phyloP scores from a whole-genome alignment of 2,113 vertebrate species.

The Oceanodroma tethys region DNA sequence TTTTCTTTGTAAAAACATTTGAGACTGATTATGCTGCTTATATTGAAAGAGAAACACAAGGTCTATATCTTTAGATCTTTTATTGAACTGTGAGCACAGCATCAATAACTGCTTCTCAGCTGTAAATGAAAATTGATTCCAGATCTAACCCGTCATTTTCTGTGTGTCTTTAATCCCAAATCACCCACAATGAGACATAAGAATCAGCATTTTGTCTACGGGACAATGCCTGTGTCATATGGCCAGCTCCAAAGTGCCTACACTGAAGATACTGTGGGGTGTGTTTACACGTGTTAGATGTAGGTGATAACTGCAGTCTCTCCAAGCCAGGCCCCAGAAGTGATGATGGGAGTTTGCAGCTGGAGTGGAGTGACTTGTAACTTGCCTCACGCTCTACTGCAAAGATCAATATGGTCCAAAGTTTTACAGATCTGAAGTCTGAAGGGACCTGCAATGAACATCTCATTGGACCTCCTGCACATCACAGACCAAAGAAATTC shows the following conservation, averaged over 20 bases:
- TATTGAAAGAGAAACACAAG: constrained; percentile 70
- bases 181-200: constrained; percentile 36
- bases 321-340: background rate
- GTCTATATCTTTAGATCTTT: constrained; percentile 75
- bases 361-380: background rate
- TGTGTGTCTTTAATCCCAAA: constrained; percentile 61
- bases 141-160: constrained; percentile 70
- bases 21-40: constrained; percentile 72
- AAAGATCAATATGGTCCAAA: background rate
- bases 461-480: background rate
- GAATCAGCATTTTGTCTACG: constrained; percentile 13
- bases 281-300: background rate
- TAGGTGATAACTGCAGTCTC: background rate
- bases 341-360: background rate
- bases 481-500: background rate
- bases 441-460: background rate
- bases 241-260: background rate
- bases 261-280: background rate
- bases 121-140: constrained; percentile 82
- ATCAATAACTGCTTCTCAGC: constrained; percentile 78
- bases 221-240: background rate
- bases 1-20: constrained; percentile 75
- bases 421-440: background rate
- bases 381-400: background rate
- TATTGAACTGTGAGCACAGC: constrained; percentile 71